A percentile compares a stretch with the other conserved stretches of the same genome.
Conservation (phyloP, 2,888 invertebrate species). For the Harpalus rubripes region DNA sequence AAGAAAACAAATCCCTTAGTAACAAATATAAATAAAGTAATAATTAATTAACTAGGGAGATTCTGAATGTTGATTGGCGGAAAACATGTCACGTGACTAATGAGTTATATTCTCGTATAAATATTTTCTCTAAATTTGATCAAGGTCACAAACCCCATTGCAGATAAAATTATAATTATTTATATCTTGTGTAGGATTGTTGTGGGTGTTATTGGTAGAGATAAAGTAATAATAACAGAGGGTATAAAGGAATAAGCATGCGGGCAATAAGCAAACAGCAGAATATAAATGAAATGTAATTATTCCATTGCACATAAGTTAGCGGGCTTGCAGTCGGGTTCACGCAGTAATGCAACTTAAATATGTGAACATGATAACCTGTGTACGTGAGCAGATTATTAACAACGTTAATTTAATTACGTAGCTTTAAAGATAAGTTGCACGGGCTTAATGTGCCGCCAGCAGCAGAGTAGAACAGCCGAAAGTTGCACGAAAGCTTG, state of each 20-base stretch:
- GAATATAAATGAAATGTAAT: conserved; percentile 46
- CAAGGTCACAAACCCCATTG: too few species aligned
- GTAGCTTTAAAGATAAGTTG: conserved; percentile 57
- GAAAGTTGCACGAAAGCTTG: conserved; percentile 43
- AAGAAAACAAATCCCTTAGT: too few species aligned
- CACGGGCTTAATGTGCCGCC: conserved; percentile 37
- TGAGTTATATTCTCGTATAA: too few species aligned
- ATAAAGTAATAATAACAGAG: neutral
- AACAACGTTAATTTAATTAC: conserved; percentile 58
- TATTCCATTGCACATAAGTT: conserved; percentile 52
- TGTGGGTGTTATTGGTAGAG: neutral
- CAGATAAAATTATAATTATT: too few species aligned
- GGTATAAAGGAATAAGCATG: neutral
- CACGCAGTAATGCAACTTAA: conserved; percentile 59
- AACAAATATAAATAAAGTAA: too few species aligned
- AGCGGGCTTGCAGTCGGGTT: conserved; percentile 40
- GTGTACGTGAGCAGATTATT: conserved; percentile 59
- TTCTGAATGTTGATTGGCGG: too few species aligned
- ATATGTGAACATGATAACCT: conserved; percentile 64
- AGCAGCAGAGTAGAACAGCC: neutral
- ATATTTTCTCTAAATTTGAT: too few species aligned
- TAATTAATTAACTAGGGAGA: too few species aligned
- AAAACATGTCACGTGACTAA: too few species aligned
- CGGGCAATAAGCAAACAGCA: conserved; percentile 20
- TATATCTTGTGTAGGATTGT: too few species aligned